Evolutionary conservation across 2,888 invertebrate species (phyloP), one percentile per base, ranked within the genome.

Genomic region (Pocota personata): DNA sequence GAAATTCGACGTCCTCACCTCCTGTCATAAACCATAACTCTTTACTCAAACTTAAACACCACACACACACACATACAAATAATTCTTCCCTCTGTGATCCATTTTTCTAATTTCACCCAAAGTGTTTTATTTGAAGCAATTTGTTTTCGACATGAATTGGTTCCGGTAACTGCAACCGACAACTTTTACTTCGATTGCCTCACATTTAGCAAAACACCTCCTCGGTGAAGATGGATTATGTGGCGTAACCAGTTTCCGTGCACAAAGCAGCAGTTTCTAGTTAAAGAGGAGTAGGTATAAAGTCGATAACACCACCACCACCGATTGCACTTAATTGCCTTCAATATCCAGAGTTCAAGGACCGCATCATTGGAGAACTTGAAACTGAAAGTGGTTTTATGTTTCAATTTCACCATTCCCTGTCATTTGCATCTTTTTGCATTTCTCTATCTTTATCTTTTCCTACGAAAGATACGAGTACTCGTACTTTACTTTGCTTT

Each of bases 181-280:
- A 55, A 62, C 69, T 71, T 78, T 78, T 78, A 78, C 78, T 78
- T 62, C 30, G 35, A 76, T 76, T 66, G 27, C 48, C 43, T 76
- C 57, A 57, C 57, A 62, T 66, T 57, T 35, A 58, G 21, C 64
- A 24, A 46, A 35, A 37, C 30, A 58, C 58, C 46, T 48, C 57
- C 19, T 46, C 48, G 37, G 21, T 50, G 50, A 58, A 30, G 67
- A 67, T 66, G 66, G 50, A 67, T 67, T 40, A 67, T 50, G 58
- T 58, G 35, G 58, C 48, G 19, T 35, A 71, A 62, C 69, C 43
- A 43, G 50, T 67, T 60, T 66, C 8, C 40, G 40, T 16, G 14
- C 43, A 32, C 43, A 5, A 46, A 32, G 37, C 16, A 19, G n/a
- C n/a, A n/a, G n/a, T n/a, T n/a, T n/a, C n/a, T n/a, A n/a, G n/a